Evolutionary conservation across 2,888 invertebrate genomes (phyloP), one percentile per base, ranked within the genome.

Genomic region (Lysandra coridon): DNA sequence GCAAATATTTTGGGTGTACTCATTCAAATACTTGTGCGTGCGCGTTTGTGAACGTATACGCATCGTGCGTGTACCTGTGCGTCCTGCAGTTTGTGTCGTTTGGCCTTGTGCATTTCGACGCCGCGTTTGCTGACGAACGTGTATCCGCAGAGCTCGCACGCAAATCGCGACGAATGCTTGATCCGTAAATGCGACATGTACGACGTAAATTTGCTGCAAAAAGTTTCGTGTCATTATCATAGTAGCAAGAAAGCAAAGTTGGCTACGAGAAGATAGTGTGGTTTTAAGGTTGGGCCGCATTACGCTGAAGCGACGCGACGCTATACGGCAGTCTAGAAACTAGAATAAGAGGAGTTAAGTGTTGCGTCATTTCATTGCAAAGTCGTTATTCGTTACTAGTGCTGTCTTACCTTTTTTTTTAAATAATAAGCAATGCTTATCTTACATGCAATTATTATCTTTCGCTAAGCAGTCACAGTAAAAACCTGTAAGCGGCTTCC

Each of bases 61-160:
- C 30, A 64, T 30, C 30, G 23, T 17, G n/a, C 40, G 73, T 75
- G 14, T 75, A 75, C 75, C 49, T 44, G n/a, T 30, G 40, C 73
- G 44, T 79, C 79, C 37, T 74, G 37, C 40, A 60, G 73, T 23
- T 57, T 57, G 53, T 79, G 79, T n/a, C 79, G 57, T 44, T 79
- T 79, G 40, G 73, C 57, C 83, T 83, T 84, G 78, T 86, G 86
- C 78, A 85, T 80, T 73, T 80, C 80, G 6, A 86, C 80, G 7
- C 86, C 86, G 78, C 85, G 85, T 62, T 82, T 82, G 75, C 85
- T 85, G 10, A 86, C 82, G 81, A 85, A 86, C 1, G 85, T 84
- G 73, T 84, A 81, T 0, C 86, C 86, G 80, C 86, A 86, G 37
- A 85, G 78, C 14, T 80, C 81, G 64, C 86, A 86, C 7, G 85